phyloP scores from a whole-genome alignment of 2,888 invertebrate genomes.

The Tholera decimalis region DNA sequence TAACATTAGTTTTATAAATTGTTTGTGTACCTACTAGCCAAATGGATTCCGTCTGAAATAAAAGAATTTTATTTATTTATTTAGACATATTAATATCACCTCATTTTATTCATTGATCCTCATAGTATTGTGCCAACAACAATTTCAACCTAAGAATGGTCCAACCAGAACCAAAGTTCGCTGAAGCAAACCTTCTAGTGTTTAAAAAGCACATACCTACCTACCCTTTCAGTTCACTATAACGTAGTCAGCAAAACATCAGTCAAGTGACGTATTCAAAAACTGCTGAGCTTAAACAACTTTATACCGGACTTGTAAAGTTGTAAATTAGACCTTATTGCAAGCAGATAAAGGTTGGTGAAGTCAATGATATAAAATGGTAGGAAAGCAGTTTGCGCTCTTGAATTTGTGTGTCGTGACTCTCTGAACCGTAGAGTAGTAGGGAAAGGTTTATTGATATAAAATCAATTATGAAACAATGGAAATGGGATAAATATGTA shows the following conservation, averaged over 20 bases:
- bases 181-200: conserved; percentile 14
- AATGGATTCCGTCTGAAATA: too few species aligned
- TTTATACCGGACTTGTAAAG: conserved; percentile 1
- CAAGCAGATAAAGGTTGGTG: conserved; percentile 34
- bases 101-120: too few species aligned
- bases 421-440: conserved; percentile 67
- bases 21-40: too few species aligned
- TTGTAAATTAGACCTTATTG: conserved; percentile 54
- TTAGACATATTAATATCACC: too few species aligned
- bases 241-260: conserved; percentile 63
- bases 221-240: conserved; percentile 21
- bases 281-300: conserved; percentile 72
- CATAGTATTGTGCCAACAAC: too few species aligned
- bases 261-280: conserved; percentile 70
- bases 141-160: background rate
- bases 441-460: conserved; percentile 46
- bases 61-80: too few species aligned
- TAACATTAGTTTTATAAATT: too few species aligned
- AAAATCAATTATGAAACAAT: background rate
- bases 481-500: background rate
- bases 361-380: conserved; percentile 39
- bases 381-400: conserved; percentile 71
- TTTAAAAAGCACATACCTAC: conserved; percentile 26
- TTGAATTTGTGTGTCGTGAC: conserved; percentile 74
- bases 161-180: background rate